These are phyloP conservation scores for Orthonevra nobilis DNA, from an alignment of 2,888 invertebrate genomes.

Conservation along the genomic window DNA sequence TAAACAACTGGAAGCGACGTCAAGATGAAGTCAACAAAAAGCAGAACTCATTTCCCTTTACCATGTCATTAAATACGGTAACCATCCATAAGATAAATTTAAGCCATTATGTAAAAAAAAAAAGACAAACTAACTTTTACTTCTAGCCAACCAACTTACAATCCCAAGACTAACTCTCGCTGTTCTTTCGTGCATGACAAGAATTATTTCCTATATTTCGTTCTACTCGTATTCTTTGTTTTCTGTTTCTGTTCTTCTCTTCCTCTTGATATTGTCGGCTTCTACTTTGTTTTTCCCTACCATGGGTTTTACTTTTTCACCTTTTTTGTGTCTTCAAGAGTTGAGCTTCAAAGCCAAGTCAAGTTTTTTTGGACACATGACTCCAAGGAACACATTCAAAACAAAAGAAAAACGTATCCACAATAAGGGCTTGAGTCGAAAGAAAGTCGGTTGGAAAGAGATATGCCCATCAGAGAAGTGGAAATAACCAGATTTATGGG, in stretches of 20 bases:
- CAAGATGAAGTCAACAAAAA: not conserved
- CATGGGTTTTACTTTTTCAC: not conserved
- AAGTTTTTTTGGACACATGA: not conserved
- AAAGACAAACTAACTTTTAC: constrained; percentile 29
- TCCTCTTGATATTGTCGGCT: too few species aligned
- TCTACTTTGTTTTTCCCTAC: not conserved
- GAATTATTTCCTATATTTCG: constrained; percentile 28
- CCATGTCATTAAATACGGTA: constrained; percentile 45
- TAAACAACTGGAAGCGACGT: too few species aligned
- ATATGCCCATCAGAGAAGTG: not conserved
- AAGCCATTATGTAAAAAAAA: constrained; percentile 17
- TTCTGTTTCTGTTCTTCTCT: constrained; percentile 5
- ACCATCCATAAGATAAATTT: constrained; percentile 35
- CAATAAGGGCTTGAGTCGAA: constrained; percentile 21
- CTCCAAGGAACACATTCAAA: not conserved
- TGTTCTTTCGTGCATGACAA: constrained; percentile 55
- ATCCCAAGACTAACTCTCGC: constrained; percentile 28
- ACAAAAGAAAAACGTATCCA: constrained; percentile 16
- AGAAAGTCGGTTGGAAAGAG: constrained; percentile 6
- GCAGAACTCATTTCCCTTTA: constrained; percentile 39
- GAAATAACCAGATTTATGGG: constrained; percentile 25
- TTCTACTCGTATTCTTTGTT: constrained; percentile 19
- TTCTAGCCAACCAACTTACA: constrained; percentile 1
- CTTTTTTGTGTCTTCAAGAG: not conserved
- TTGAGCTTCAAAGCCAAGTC: not conserved